Base-by-base conservation (phyloP, 2,888 invertebrate genomes). In the Eucera pruinosa region DNA sequence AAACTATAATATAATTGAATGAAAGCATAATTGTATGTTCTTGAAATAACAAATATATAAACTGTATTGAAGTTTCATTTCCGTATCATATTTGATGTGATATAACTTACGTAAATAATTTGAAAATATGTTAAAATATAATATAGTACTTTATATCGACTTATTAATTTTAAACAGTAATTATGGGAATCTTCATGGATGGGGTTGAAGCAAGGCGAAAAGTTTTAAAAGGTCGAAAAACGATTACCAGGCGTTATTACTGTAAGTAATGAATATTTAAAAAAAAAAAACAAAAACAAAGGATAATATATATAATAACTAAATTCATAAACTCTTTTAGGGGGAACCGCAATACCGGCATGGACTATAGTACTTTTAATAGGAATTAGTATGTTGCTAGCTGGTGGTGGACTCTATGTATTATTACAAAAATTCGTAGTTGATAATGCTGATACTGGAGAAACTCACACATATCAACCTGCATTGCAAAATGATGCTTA, bases 181-280 rank as follows among this genome's bases (percentile, higher is more conserved):
- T 97, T 70, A 90, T 96, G 87, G 94, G 96, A 76, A 94, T 95
- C 41, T 93, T 96, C 55, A 93, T 95, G 82, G 95, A 95, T 88
- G 96, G 96, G 93, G 94, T 94, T 27, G 97, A 97, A 91, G 97
- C 95, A 13, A 94, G 97, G 87, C 94, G 97, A 87, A 96, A 96
- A 91, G 96, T 97, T 88, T 93, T 97, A 48, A 94, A 96, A 87
- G 97, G 97, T 66, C 94, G 97, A 80, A 95, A 96, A 93, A 96
- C 96, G 13, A 94, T 97, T 88, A 97, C 96, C 2, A 94, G 96
- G 78, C 94, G 94, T 74, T 97, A 97, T 90, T 96, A 96, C 89
- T 94, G 97, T 97, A 94, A 96, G 96, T 95, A 25, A 15, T 41
- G 50, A 47, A 47, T 27, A 64, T 15, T 48, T 43, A 41, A 20